These are phyloP conservation scores for Chrysogorgia sp. DNA, from an alignment of 92 coral and sea anemone species.

Conservation along the genomic window DNA sequence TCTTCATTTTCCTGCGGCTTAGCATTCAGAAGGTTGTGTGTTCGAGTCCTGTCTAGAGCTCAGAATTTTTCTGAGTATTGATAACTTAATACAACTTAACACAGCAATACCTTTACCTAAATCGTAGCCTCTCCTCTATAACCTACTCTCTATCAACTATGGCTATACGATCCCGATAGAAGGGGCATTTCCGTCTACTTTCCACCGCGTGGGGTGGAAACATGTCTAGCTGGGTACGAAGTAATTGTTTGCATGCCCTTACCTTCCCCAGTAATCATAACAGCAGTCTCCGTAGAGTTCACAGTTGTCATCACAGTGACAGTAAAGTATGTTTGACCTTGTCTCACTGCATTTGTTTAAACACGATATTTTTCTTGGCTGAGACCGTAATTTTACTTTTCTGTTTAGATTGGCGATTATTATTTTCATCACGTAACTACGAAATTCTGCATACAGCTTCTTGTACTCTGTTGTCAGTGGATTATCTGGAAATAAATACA, in stretches of 20 bases:
- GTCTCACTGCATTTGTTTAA: constrained; percentile 11
- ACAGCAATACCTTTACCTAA: too few relatives aligned
- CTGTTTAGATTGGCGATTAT: neutral
- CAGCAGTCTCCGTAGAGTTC: constrained; percentile 6
- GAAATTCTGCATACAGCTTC: constrained; percentile 10
- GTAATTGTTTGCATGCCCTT: neutral
- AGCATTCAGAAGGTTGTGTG: too few relatives aligned
- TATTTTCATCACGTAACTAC: neutral
- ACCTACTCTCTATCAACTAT: too few relatives aligned
- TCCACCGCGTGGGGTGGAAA: too few relatives aligned
- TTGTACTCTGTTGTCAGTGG: neutral
- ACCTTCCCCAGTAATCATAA: constrained; percentile 17
- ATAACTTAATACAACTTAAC: too few relatives aligned
- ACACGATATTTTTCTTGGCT: neutral
- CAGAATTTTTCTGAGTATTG: too few relatives aligned
- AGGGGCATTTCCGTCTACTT: too few relatives aligned
- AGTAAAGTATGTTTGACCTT: constrained; percentile 10
- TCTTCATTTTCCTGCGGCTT: too few relatives aligned
- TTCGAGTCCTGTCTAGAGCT: too few relatives aligned
- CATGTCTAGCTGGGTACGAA: too few relatives aligned
- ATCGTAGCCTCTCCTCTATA: too few relatives aligned
- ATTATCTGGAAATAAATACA: constrained; percentile 2
- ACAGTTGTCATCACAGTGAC: constrained; percentile 30
- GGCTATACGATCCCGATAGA: too few relatives aligned
- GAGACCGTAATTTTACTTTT: neutral